These are phyloP conservation scores for Nannoperca australis DNA, from an alignment of 2,797 vertebrate species.

Conservation along the genomic window DNA sequence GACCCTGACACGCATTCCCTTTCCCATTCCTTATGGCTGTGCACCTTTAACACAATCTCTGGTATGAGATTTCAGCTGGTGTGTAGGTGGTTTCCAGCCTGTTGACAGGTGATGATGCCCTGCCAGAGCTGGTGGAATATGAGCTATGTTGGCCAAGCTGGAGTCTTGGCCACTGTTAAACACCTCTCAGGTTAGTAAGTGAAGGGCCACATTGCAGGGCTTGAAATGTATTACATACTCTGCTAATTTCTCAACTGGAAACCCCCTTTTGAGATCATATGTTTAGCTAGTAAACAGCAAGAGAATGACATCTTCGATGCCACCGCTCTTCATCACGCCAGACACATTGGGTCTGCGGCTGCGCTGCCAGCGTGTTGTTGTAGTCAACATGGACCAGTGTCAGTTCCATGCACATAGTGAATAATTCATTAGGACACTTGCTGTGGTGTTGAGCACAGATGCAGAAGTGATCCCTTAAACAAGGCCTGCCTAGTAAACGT, in stretches of 20 bases:
- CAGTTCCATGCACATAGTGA: constrained; percentile 42
- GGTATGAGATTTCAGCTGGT: constrained; percentile 71
- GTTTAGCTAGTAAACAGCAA: constrained; percentile 26
- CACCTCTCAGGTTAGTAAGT: constrained; percentile 57
- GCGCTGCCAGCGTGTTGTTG: background rate
- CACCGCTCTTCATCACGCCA: constrained; percentile 5
- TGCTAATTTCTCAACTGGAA: constrained; percentile 12
- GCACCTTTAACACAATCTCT: constrained; percentile 55
- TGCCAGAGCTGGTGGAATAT: constrained; percentile 60
- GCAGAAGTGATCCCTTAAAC: constrained; percentile 48
- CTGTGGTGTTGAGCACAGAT: constrained; percentile 57
- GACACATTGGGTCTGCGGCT: constrained; percentile 14
- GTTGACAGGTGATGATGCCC: constrained; percentile 58
- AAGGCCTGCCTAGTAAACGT: constrained; percentile 20
- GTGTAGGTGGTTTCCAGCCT: constrained; percentile 73
- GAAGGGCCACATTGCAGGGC: constrained; percentile 21
- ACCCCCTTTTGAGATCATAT: constrained; percentile 19
- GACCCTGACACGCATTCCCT: constrained; percentile 33
- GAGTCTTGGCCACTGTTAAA: constrained; percentile 49
- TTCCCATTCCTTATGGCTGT: constrained; percentile 23
- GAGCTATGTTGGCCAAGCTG: constrained; percentile 51
- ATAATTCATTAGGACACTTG: constrained; percentile 67
- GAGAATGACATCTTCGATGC: background rate
- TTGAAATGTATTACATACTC: constrained; percentile 25
- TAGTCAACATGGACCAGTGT: constrained; percentile 39